Evolutionary conservation across 2,113 vertebrate species (phyloP), one percentile per base, ranked within the genome.

Genomic region (Corvus moneduloides): DNA sequence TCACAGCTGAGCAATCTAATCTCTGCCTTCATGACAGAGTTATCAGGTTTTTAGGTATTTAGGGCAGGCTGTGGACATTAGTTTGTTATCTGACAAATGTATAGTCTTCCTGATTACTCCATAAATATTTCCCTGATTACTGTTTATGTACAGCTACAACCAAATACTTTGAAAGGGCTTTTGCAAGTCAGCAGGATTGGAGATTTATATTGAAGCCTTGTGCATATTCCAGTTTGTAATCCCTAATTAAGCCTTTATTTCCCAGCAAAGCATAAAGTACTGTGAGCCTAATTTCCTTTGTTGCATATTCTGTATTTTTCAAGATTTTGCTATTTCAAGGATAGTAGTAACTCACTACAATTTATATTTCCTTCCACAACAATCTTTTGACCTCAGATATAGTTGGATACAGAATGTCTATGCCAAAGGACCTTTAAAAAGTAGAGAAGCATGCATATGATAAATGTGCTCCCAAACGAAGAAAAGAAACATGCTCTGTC

Each of bases 161-260:
- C 37, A 91, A 94, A 59, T 41, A 77, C 43, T 67, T 79, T 55
- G 37, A 90, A 67, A 93, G 28, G 17, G 51, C 16, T 94, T 94
- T 62, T 94, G 48, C 71, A 93, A 85, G 28, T 90, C 84, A 83
- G 35, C 72, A 21, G 32, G 48, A 85, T n/a, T 63, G 54, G 41
- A 89, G 68, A 89, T 90, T 93, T 95, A 59, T 44, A 66, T 24
- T 7, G 44, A 95, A 90, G 39, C 54, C 48, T 39, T 44, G 20
- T 5, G 2, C 54, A 20, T 32, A 79, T 68, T 52, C 37, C 44
- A 83, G 43, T 90, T 82, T 82, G 35, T 68, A 84, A 83, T 83
- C 79, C 56, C 63, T 91, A 91, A 90, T 77, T 94, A 94, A 95
- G 55, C 44, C 63, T 83, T 18, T 89, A 24, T 90, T 89, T 78